Percentiles rank a stretch among this genome's conserved stretches.
Evolutionary conservation across 2,113 vertebrate species (phyloP).

Genomic region (Phylloscopus trochilus): DNA sequence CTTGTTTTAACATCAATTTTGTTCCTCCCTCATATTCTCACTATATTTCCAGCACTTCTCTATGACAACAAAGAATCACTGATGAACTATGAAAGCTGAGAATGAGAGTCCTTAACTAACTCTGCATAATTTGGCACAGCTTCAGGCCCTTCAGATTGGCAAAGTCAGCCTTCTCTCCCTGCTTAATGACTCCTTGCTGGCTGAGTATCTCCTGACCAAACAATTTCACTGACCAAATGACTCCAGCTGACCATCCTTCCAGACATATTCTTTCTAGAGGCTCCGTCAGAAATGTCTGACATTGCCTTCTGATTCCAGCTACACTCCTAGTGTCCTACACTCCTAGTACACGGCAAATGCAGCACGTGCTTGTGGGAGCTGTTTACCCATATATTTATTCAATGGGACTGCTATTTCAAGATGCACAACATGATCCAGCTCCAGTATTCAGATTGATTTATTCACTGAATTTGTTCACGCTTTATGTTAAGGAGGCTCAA

Average conservation of each 20-base stretch:
- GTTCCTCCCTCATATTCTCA: not conserved
- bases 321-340: not conserved
- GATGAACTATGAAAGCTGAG: not conserved
- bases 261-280: not conserved
- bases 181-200: not conserved
- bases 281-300: not conserved
- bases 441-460: not conserved
- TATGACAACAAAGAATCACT: not conserved
- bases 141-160: not conserved
- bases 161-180: not conserved
- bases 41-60: not conserved
- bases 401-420: conserved; percentile 15
- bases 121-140: not conserved
- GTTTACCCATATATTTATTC: not conserved
- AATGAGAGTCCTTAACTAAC: not conserved
- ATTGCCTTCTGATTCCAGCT: not conserved
- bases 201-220: not conserved
- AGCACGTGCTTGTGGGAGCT: not conserved
- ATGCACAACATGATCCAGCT: not conserved
- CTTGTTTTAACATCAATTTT: not conserved
- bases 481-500: not conserved
- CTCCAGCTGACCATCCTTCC: not conserved
- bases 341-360: not conserved
- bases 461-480: not conserved
- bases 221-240: not conserved